phyloP scores from a whole-genome alignment of 1,140 invertebrate species.

The Achatina immaculata region DNA sequence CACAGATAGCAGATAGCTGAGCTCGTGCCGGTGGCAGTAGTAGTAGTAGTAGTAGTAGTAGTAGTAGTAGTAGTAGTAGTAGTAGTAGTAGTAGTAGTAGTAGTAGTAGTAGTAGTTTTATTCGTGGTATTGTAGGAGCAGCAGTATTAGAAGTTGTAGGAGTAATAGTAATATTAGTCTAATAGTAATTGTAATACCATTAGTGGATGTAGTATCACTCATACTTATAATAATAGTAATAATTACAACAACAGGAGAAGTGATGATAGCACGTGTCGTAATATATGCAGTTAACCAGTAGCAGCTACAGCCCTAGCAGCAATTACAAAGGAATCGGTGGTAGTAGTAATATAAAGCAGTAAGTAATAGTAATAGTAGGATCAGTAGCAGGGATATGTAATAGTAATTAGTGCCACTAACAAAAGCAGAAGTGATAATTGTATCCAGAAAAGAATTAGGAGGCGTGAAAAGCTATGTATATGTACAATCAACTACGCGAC shows the following conservation, averaged over 20 bases:
- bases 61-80: conserved; percentile 44
- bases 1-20: conserved; percentile 26
- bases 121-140: too few species aligned
- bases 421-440: neutral
- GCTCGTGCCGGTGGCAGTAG: conserved; percentile 27
- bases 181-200: conserved; percentile 37
- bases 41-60: conserved; percentile 42
- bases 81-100: conserved; percentile 46
- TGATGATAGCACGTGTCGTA: conserved; percentile 36
- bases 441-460: too few species aligned
- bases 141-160: too few species aligned
- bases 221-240: conserved; percentile 32
- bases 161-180: neutral
- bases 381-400: neutral
- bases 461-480: too few species aligned
- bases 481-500: too few species aligned
- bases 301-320: conserved; percentile 38
- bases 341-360: conserved; percentile 22
- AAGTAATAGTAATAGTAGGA: neutral
- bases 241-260: conserved; percentile 35
- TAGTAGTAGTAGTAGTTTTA: conserved; percentile 37
- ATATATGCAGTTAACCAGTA: conserved; percentile 23
- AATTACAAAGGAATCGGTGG: conserved; percentile 39
- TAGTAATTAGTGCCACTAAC: neutral
- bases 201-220: conserved; percentile 34